phyloP scores from a whole-genome alignment of 2,113 vertebrate genomes.

The Dicrurus megarhynchus region DNA sequence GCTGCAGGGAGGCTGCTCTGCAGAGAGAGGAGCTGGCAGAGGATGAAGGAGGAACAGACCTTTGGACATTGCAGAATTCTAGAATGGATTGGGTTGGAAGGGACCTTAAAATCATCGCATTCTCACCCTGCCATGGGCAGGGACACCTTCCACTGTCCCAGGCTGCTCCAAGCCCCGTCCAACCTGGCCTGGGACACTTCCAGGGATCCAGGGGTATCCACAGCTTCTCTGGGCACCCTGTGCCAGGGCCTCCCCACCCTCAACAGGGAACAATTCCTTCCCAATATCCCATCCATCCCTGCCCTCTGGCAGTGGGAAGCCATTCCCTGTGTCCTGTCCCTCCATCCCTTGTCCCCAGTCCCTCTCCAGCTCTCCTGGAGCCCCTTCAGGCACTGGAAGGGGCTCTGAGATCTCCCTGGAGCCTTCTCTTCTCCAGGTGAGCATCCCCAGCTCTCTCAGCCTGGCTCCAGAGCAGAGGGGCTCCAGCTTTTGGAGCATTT shows the following conservation, averaged over 20 bases:
- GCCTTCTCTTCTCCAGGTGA: not conserved
- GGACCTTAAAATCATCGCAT: not conserved
- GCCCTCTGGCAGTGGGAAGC: not conserved
- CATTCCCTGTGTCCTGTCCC: not conserved
- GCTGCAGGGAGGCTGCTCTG: not conserved
- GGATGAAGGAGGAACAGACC: not conserved
- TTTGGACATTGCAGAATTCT: not conserved
- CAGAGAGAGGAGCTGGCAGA: not conserved
- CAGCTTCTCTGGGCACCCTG: not conserved
- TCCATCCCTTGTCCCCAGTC: not conserved
- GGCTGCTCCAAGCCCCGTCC: accelerated
- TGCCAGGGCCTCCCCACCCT: not conserved
- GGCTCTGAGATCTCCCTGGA: not conserved
- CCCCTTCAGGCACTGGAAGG: not conserved
- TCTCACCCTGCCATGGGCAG: not conserved
- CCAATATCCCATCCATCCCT: accelerated
- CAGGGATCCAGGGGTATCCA: not conserved
- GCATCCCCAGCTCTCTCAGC: not conserved
- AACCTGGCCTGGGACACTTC: accelerated
- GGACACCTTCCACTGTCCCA: accelerated
- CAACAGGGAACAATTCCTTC: accelerated
- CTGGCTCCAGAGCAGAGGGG: not conserved
- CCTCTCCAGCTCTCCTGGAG: not conserved
- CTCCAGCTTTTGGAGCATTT: not conserved
- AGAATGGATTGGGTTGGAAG: not conserved